These are phyloP conservation scores for Brenthis hecate DNA, from an alignment of 2,888 invertebrate genomes.

Conservation along the genomic window DNA sequence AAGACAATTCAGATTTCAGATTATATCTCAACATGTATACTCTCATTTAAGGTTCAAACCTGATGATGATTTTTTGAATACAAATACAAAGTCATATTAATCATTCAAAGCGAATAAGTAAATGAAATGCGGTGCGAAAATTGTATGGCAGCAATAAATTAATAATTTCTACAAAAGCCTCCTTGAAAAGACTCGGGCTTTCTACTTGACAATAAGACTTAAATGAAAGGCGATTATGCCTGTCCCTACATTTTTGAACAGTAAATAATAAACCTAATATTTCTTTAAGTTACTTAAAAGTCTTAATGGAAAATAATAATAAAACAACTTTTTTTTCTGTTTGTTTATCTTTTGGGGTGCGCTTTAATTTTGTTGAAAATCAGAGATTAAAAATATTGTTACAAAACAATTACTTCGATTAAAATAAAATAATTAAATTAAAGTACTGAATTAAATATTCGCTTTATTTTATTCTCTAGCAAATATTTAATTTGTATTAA, in stretches of 20 bases:
- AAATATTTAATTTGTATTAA: too few relatives aligned
- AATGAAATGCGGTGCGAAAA: slow-evolving; percentile 46
- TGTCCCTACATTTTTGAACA: slow-evolving; percentile 57
- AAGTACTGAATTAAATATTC: too few relatives aligned
- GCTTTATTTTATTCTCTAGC: too few relatives aligned
- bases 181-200: slow-evolving; percentile 68
- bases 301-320: neutral
- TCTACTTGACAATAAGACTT: slow-evolving; percentile 67
- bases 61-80: slow-evolving; percentile 24
- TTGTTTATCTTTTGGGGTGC: too few relatives aligned
- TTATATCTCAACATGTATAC: slow-evolving; percentile 4
- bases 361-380: too few relatives aligned
- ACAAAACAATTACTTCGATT: too few relatives aligned
- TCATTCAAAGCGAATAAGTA: slow-evolving; percentile 36
- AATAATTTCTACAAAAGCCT: slow-evolving; percentile 69
- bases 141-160: slow-evolving; percentile 63
- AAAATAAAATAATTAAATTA: too few relatives aligned
- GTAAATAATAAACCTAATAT: slow-evolving; percentile 51
- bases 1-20: too few relatives aligned
- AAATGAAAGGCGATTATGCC: slow-evolving; percentile 71
- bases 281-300: slow-evolving; percentile 6
- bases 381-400: too few relatives aligned
- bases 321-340: too few relatives aligned
- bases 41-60: slow-evolving; percentile 12
- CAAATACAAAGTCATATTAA: slow-evolving; percentile 32